Conservation (phyloP, 2,797 vertebrate genomes). For the Gambusia yucatana region DNA sequence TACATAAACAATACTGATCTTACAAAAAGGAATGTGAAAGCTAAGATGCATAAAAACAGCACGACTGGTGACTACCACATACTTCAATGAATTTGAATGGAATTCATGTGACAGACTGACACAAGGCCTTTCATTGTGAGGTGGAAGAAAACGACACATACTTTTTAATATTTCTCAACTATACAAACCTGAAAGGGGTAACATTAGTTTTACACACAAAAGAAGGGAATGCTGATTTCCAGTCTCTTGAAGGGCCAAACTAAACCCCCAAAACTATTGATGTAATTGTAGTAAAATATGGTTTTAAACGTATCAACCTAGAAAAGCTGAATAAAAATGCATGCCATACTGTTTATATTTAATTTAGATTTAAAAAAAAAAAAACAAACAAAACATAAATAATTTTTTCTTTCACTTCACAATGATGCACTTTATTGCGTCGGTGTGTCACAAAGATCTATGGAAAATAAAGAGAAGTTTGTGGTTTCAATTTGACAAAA, state of each 20-base stretch:
- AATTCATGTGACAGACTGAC: neutral
- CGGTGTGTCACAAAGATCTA: neutral
- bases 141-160: neutral
- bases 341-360: neutral
- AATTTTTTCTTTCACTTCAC: neutral
- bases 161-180: neutral
- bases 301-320: neutral
- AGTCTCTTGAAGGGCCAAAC: no score
- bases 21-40: neutral
- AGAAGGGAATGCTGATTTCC: neutral
- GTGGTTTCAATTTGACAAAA: neutral
- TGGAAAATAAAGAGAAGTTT: neutral
- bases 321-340: neutral
- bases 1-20: neutral
- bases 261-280: neutral
- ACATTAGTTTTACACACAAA: neutral
- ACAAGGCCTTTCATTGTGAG: neutral
- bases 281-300: neutral
- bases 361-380: no score
- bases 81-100: neutral
- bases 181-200: neutral
- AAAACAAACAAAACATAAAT: neutral
- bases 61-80: neutral
- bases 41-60: neutral
- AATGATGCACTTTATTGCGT: neutral